Base-by-base conservation (phyloP, 2,113 vertebrate genomes). In the Micronycteris hirsuta region DNA sequence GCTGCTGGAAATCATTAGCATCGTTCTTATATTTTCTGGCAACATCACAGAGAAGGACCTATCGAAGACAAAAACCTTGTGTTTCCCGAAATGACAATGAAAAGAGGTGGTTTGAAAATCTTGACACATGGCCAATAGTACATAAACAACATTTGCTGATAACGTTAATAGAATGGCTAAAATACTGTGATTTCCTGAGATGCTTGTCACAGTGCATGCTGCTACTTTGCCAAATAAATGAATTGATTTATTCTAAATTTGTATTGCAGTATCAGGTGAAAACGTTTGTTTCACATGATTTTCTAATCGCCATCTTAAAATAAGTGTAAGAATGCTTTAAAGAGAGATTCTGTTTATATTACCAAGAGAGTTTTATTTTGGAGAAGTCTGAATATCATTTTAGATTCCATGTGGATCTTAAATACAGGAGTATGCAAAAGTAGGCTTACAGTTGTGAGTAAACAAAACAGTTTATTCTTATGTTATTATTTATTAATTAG, bases 281-380 rank as follows among this genome's bases (percentile, higher is more conserved):
- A 78, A 67, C 5, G 6, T 70, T 54, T 58, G 28, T 83, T 86
- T 87, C 87, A 88, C 11, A 11, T 80, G 68, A 36, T 92, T 89
- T 93, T 78, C 77, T 41, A 93, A 14, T 89, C 92, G 36, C 28
- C 41, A 2, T 93, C n/a, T 93, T 86, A 81, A 90, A 86, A 83
- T 87, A 89, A 89, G 26, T n/a, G 12, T 86, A 73, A 83, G 52
- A 56, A 63, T 73, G 20, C 19, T 68, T 93, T 73, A 36, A 83
- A 70, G 33, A 54, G 45, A 92, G 73, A 89, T 73, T 88, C 63
- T 80, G n/a, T 76, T 83, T 76, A 38, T 71, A 71, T 65, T 65
- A 52, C n/a, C 54, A 73, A 78, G 63, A 92, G n/a, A 70, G 26
- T 77, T 45, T 82, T 92, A 61, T 65, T 92, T 86, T 89, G 92